Evolutionary conservation across 2,797 vertebrate genomes (phyloP).

Genomic region (Choloepus didactylus): DNA sequence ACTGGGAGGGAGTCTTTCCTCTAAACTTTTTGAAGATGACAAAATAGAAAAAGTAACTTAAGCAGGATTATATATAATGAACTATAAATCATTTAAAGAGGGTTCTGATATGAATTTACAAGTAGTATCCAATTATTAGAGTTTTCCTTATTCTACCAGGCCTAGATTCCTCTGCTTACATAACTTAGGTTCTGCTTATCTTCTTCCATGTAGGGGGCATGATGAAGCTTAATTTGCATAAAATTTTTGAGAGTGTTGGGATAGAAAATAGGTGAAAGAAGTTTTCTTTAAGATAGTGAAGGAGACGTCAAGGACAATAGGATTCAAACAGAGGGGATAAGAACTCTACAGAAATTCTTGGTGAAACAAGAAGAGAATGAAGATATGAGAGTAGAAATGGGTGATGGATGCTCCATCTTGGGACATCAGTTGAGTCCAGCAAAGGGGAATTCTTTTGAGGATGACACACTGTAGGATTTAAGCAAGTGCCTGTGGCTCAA

Average conservation of each 20-base stretch:
- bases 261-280: neutral
- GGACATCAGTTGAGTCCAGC: neutral
- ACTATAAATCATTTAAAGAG: neutral
- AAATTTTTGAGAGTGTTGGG: neutral
- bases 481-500: neutral
- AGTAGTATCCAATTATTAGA: neutral
- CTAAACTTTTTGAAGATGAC: constrained; percentile 20
- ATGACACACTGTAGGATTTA: neutral
- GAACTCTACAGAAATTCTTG: neutral
- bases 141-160: neutral
- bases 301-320: neutral
- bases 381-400: neutral
- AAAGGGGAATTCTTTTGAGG: neutral
- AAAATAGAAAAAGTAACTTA: neutral
- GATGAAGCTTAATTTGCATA: neutral
- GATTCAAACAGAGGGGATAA: neutral
- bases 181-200: neutral
- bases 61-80: neutral
- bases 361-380: neutral
- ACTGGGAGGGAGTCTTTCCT: neutral
- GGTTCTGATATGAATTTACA: neutral
- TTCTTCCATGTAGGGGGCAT: neutral
- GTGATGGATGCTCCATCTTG: neutral
- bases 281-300: constrained; percentile 1
- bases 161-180: constrained; percentile 19